These are phyloP conservation scores for Oreonectes daqikongensis DNA, from an alignment of 2,797 vertebrate genomes.

Conservation along the genomic window DNA sequence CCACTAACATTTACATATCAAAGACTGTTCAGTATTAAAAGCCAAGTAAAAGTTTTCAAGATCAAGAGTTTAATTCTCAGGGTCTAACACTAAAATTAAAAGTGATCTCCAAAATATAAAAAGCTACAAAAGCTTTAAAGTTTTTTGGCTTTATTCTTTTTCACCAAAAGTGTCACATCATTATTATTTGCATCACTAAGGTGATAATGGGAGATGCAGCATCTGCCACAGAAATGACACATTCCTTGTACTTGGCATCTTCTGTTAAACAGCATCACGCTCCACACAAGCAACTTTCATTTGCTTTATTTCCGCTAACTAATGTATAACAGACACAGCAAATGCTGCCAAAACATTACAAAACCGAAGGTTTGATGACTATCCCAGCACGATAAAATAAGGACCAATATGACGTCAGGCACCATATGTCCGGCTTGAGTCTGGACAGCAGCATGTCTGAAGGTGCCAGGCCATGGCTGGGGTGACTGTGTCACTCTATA, in stretches of 20 bases:
- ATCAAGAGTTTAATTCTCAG: too few species aligned
- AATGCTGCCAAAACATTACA: constrained; percentile 34
- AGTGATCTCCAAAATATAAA: too few species aligned
- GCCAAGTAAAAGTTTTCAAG: too few species aligned
- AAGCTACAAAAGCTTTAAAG: not conserved
- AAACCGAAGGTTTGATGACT: constrained; percentile 10
- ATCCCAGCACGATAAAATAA: constrained; percentile 25
- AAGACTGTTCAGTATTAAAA: too few species aligned
- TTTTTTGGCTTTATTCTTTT: not conserved
- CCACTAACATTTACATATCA: too few species aligned
- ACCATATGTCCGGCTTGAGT: constrained; percentile 70
- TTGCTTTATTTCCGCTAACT: constrained; percentile 26
- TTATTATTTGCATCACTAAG: not conserved
- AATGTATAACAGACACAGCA: constrained; percentile 11
- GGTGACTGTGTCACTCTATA: constrained; percentile 55
- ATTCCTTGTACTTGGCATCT: constrained; percentile 21
- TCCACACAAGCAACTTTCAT: constrained; percentile 5
- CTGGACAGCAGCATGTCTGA: constrained; percentile 46
- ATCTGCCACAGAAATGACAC: constrained; percentile 23
- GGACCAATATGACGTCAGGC: constrained; percentile 59
- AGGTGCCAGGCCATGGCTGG: constrained; percentile 53
- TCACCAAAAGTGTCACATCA: not conserved
- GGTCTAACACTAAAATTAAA: too few species aligned
- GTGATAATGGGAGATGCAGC: constrained; percentile 16
- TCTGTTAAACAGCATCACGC: not conserved